These are phyloP conservation scores for Polypterus bichir DNA, from an alignment of 2,113 vertebrate genomes.

Conservation along the genomic window DNA sequence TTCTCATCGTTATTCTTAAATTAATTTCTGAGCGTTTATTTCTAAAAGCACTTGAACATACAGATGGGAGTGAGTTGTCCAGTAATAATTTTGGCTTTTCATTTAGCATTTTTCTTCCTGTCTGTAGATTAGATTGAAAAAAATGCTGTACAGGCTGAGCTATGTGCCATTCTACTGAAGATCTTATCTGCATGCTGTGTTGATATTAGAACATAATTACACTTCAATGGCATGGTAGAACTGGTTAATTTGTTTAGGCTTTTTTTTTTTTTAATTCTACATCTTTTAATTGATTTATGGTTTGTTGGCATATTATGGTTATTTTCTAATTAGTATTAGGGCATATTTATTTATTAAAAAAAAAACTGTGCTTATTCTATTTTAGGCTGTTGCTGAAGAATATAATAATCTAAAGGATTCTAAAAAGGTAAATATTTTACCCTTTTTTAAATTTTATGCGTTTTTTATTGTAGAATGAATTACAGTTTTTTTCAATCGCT, in stretches of 20 bases:
- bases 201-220: neutral
- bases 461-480: neutral
- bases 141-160: too few relatives aligned
- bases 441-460: neutral
- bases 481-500: too few relatives aligned
- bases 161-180: too few relatives aligned
- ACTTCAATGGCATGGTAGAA: neutral
- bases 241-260: neutral
- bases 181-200: neutral
- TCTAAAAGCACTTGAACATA: too few relatives aligned
- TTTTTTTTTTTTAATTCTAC: neutral
- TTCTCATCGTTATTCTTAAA: too few relatives aligned
- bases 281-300: neutral
- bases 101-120: too few relatives aligned
- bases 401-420: conserved; percentile 50
- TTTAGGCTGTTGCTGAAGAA: conserved; percentile 49
- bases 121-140: too few relatives aligned
- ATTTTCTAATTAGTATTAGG: neutral
- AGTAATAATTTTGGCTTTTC: too few relatives aligned
- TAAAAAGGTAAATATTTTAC: conserved; percentile 44
- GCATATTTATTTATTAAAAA: neutral
- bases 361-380: conserved; percentile 1
- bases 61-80: too few relatives aligned
- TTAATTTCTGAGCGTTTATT: too few relatives aligned
- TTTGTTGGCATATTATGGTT: neutral